A percentile compares a stretch with the other conserved stretches of the same genome.
phyloP scores from a whole-genome alignment of 2,888 invertebrate species.

The Odontocerum albicorne region DNA sequence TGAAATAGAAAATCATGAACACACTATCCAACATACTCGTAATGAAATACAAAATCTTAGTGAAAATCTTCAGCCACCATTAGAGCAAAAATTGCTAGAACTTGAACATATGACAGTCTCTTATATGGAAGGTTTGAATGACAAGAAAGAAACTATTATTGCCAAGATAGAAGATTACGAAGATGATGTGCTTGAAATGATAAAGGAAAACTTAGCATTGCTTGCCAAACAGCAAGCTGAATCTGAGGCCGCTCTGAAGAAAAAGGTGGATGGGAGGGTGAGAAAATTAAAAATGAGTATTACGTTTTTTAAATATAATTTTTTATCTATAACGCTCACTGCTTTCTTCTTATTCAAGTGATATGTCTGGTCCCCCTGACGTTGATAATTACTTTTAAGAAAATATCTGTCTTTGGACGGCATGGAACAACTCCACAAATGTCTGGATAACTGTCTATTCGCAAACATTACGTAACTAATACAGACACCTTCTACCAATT shows the following conservation, averaged over 20 bases:
- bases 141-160: conserved; percentile 9
- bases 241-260: conserved; percentile 7
- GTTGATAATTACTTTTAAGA: no score
- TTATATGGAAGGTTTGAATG: conserved; percentile 5
- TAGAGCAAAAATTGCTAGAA: neutral
- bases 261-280: conserved; percentile 9
- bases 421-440: no score
- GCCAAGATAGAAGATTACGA: conserved; percentile 9
- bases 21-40: neutral
- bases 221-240: neutral
- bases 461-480: no score
- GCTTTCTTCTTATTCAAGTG: no score
- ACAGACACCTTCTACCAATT: no score
- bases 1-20: conserved; percentile 11
- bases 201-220: conserved; percentile 10
- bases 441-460: no score
- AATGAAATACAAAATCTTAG: neutral
- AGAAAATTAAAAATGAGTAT: no score
- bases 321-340: no score
- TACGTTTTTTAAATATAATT: no score
- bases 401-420: no score
- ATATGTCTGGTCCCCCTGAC: no score
- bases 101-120: neutral
- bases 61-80: no score
- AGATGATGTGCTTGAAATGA: conserved; percentile 2